Evolutionary conservation across 2,113 vertebrate species (phyloP).

Genomic region (Stigmatopora argus): DNA sequence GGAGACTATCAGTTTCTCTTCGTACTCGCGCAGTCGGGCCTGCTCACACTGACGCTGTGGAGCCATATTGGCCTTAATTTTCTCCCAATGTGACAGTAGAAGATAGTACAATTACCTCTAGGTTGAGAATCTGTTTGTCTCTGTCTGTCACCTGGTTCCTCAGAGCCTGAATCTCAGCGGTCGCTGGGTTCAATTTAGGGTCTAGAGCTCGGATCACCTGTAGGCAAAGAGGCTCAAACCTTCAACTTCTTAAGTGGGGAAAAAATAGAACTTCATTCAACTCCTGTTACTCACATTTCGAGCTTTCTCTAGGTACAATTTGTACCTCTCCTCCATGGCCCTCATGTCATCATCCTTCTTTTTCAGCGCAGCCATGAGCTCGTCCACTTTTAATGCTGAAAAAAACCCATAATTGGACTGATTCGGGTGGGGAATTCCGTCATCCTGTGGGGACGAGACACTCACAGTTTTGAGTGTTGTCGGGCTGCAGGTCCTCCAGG

Average conservation of each 20-base stretch:
- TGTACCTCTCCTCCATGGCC: conserved; percentile 97
- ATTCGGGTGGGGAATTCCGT: too few species aligned
- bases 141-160: conserved; percentile 83
- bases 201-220: conserved; percentile 95
- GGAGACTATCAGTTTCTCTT: conserved; percentile 93
- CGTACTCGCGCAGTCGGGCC: conserved; percentile 85
- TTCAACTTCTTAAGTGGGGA: background rate
- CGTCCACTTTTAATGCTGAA: conserved; percentile 82
- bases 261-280: too few species aligned
- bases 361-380: conserved; percentile 86
- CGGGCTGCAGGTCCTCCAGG: conserved; percentile 90
- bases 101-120: conserved; percentile 75
- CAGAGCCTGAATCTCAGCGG: conserved; percentile 89
- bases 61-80: background rate
- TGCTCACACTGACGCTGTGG: conserved; percentile 84
- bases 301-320: conserved; percentile 97
- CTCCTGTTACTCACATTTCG: conserved; percentile 79
- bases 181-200: conserved; percentile 92
- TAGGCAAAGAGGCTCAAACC: background rate
- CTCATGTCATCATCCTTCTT: conserved; percentile 99
- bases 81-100: background rate
- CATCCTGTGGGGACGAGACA: background rate
- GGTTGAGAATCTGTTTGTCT: conserved; percentile 81
- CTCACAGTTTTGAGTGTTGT: conserved; percentile 76
- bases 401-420: background rate